Conservation (phyloP, 2,888 invertebrate genomes). For the Litoditis marina region DNA sequence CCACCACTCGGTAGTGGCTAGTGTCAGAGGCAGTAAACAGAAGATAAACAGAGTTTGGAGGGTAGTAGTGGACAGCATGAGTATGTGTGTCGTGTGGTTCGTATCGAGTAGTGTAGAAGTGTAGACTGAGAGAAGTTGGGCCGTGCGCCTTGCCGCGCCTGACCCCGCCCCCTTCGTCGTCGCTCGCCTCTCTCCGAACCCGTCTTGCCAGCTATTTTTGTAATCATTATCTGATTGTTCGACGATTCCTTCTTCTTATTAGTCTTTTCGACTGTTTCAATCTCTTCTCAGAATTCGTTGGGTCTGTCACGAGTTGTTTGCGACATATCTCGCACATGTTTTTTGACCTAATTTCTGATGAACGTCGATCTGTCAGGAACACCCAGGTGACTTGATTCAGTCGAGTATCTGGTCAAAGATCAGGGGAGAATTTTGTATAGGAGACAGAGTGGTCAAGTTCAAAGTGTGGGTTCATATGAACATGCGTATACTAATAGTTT, state of each 20-base stretch:
- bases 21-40: constrained; percentile 6
- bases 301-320: no score
- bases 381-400: no score
- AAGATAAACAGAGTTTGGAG: not conserved
- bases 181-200: constrained; percentile 2
- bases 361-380: no score
- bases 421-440: no score
- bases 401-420: no score
- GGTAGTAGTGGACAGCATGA: constrained; percentile 1
- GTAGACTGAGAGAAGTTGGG: constrained; percentile 9
- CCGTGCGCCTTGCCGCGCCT: constrained; percentile 10
- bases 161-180: constrained; percentile 15
- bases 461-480: no score
- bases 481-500: no score
- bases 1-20: constrained; percentile 60
- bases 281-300: no score
- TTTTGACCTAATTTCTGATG: no score
- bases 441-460: no score
- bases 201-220: constrained; percentile 18
- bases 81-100: constrained; percentile 5
- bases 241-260: constrained; percentile 13
- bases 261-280: no score
- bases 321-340: no score
- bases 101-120: not conserved
- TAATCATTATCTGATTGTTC: constrained; percentile 12